Evolutionary conservation across 92 coral and sea anemone genomes (phyloP).

Genomic region (Montipora capitata): DNA sequence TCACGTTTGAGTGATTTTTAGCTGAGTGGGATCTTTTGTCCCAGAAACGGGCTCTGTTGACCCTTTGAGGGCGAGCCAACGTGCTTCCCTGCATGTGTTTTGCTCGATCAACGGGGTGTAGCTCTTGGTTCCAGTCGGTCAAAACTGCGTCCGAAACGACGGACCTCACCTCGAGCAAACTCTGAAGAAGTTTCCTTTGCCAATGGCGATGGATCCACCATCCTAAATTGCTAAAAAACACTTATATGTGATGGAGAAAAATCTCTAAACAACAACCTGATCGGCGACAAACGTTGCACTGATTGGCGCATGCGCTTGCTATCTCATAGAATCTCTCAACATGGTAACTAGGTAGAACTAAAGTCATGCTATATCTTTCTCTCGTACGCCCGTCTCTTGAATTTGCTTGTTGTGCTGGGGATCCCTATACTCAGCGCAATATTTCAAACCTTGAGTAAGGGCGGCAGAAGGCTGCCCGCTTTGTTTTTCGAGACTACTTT

Average conservation of each 20-base stretch:
- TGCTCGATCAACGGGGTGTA: neutral
- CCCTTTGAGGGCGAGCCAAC: neutral
- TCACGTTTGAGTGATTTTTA: neutral
- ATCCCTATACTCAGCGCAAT: too few species aligned
- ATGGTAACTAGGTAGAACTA: slow-evolving; percentile 25
- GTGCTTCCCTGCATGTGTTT: neutral
- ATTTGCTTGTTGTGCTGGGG: too few species aligned
- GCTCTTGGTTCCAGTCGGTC: neutral
- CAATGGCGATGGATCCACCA: neutral
- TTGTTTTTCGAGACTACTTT: too few species aligned
- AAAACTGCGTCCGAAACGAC: neutral
- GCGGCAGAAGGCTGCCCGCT: too few species aligned
- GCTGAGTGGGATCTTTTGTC: too few species aligned
- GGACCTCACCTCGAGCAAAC: neutral
- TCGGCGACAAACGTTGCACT: slow-evolving; percentile 15
- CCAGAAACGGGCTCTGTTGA: neutral
- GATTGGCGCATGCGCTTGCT: slow-evolving; percentile 21
- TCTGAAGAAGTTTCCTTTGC: neutral
- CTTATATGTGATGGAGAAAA: neutral
- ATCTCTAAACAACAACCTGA: neutral
- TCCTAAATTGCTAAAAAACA: neutral
- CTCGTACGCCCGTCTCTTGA: too few species aligned
- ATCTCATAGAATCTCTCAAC: slow-evolving; percentile 13
- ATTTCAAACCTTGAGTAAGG: too few species aligned
- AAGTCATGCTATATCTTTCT: too few species aligned